Percentiles rank a stretch among this genome's conserved stretches.
phyloP scores from a whole-genome alignment of 35 echinoderm and acorn worm species.

The Lytechinus pictus region DNA sequence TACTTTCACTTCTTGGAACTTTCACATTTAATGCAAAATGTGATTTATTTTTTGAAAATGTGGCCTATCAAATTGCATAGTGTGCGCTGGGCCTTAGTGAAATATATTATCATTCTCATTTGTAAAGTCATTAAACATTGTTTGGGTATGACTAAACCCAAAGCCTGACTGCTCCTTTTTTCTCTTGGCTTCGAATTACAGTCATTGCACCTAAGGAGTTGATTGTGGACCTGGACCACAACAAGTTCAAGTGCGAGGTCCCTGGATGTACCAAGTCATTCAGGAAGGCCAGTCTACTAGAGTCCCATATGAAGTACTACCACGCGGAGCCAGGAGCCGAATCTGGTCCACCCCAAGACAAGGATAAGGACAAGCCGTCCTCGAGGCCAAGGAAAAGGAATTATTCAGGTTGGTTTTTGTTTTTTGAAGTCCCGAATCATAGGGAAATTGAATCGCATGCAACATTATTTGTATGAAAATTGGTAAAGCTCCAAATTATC shows the following conservation, averaged over 20 bases:
- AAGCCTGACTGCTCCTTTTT: not conserved
- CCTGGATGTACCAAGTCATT: slow-evolving; percentile 85
- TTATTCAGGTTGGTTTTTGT: slow-evolving; percentile 48
- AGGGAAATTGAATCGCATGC: too few species aligned
- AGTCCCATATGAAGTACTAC: slow-evolving; percentile 98
- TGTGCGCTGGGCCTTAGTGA: too few species aligned
- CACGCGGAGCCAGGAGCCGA: slow-evolving; percentile 60
- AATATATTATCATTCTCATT: too few species aligned
- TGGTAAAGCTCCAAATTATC: too few species aligned
- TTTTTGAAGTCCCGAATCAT: too few species aligned
- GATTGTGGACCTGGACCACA: slow-evolving; percentile 92
- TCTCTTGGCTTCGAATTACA: slow-evolving; percentile 25
- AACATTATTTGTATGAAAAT: too few species aligned
- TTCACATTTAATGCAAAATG: too few species aligned
- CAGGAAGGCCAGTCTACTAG: slow-evolving; percentile 82
- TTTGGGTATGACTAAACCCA: too few species aligned
- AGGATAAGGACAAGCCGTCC: slow-evolving; percentile 52
- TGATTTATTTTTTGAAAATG: too few species aligned
- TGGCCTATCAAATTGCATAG: too few species aligned
- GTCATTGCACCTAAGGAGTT: slow-evolving; percentile 93
- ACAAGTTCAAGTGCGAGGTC: slow-evolving; percentile 96
- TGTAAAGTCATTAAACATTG: too few species aligned
- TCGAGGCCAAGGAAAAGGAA: slow-evolving; percentile 33
- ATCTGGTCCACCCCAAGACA: slow-evolving; percentile 37
- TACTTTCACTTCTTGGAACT: too few species aligned